A percentile compares a stretch with the other conserved stretches of the same genome.
phyloP scores from a whole-genome alignment of 2,888 invertebrate species.

The Conus canariensis region DNA sequence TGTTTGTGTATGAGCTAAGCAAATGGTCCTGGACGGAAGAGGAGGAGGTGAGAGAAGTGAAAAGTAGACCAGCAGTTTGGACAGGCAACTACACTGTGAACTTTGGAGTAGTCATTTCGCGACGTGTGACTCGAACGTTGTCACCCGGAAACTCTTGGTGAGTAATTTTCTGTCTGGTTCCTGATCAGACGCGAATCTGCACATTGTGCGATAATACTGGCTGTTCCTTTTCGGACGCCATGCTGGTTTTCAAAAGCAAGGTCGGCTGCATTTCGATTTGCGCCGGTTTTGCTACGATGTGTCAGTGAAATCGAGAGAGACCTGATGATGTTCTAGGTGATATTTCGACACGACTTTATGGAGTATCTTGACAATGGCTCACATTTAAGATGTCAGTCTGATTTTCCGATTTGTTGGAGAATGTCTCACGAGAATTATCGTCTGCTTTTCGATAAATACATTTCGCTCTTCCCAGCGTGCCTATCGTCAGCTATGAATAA shows the following conservation, averaged over 20 bases:
- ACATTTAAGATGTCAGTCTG: neutral
- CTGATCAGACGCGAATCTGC: neutral
- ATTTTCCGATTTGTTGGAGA: neutral
- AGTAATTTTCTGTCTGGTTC: neutral
- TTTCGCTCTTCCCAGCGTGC: neutral
- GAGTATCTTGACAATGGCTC: neutral
- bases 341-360: neutral
- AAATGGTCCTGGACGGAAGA: neutral
- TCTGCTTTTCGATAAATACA: conserved; percentile 11
- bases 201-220: neutral
- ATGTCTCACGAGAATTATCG: neutral
- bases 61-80: neutral
- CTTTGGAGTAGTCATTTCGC: neutral
- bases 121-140: neutral
- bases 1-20: neutral
- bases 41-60: neutral
- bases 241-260: neutral
- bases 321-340: neutral
- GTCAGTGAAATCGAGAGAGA: neutral
- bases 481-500: neutral
- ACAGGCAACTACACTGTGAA: neutral
- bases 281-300: neutral
- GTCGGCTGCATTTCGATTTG: neutral
- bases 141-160: neutral
- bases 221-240: neutral